Evolutionary conservation across 2,113 vertebrate species (phyloP).

Genomic region (Siniperca chuatsi): DNA sequence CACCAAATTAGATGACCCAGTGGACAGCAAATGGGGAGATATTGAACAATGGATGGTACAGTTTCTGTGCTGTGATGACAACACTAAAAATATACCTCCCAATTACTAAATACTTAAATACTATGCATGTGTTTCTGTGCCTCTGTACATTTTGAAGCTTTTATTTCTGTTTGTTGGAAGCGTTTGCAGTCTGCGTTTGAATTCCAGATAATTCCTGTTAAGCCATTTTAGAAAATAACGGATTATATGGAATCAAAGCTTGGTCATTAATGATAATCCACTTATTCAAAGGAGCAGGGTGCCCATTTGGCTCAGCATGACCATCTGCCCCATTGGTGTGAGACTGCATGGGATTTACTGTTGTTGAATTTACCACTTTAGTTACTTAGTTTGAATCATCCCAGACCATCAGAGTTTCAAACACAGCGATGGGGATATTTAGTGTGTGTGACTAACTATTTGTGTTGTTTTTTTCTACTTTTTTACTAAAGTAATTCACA

Average conservation of each 20-base stretch:
- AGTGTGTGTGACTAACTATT: slow-evolving; percentile 23
- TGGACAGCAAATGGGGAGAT: slow-evolving; percentile 94
- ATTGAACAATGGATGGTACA: slow-evolving; percentile 99
- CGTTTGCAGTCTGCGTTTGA: slow-evolving; percentile 38
- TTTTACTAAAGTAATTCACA: slow-evolving; percentile 5
- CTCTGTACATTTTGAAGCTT: neutral
- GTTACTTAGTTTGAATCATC: slow-evolving; percentile 5
- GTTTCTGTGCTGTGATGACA: slow-evolving; percentile 32
- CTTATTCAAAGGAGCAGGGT: slow-evolving; percentile 53
- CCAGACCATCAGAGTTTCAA: neutral
- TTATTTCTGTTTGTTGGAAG: neutral
- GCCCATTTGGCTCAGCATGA: slow-evolving; percentile 58
- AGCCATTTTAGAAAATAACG: slow-evolving; percentile 54
- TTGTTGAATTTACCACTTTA: slow-evolving; percentile 5
- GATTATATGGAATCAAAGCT: slow-evolving; percentile 67
- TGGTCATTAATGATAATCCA: slow-evolving; percentile 65
- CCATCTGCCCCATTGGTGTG: slow-evolving; percentile 58
- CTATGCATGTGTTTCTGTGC: slow-evolving; percentile 9
- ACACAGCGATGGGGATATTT: neutral
- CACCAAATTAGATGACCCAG: slow-evolving; percentile 89
- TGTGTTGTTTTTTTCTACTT: neutral
- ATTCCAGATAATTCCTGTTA: slow-evolving; percentile 52
- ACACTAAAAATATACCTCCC: neutral
- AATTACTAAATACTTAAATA: neutral
- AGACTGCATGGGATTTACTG: slow-evolving; percentile 53